phyloP scores from a whole-genome alignment of 2,888 invertebrate species.

The Noctua pronuba region DNA sequence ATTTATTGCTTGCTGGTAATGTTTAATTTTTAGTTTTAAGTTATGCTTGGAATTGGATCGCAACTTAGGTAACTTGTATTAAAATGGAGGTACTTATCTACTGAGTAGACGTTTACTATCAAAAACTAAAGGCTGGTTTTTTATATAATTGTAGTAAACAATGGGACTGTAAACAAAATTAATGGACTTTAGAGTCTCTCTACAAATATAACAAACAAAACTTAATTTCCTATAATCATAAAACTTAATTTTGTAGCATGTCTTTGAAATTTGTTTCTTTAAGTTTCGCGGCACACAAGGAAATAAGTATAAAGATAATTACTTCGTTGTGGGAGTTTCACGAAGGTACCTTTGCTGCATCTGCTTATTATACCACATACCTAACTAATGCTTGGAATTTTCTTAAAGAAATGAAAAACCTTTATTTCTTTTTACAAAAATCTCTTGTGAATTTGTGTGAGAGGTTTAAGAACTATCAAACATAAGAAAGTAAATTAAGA shows the following conservation, averaged over 20 bases:
- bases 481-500: background rate
- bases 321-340: slow-evolving; percentile 20
- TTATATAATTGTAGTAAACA: background rate
- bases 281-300: slow-evolving; percentile 34
- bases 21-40: slow-evolving; percentile 34
- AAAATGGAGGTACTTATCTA: background rate
- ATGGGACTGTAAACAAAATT: background rate
- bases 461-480: background rate
- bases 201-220: slow-evolving; percentile 5
- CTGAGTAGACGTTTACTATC: background rate
- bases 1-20: slow-evolving; percentile 49
- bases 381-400: slow-evolving; percentile 10
- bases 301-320: slow-evolving; percentile 34
- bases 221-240: background rate
- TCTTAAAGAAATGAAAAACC: background rate
- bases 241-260: slow-evolving; percentile 25
- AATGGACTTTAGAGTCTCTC: background rate
- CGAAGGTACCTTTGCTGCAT: slow-evolving; percentile 11
- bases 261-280: slow-evolving; percentile 37
- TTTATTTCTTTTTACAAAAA: background rate
- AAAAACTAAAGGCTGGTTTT: background rate
- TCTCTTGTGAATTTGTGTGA: background rate
- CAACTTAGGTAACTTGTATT: background rate
- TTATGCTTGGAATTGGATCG: slow-evolving; percentile 11
- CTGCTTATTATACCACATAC: background rate